phyloP scores from a whole-genome alignment of 2,113 vertebrate genomes.

The Nycticebus coucang region DNA sequence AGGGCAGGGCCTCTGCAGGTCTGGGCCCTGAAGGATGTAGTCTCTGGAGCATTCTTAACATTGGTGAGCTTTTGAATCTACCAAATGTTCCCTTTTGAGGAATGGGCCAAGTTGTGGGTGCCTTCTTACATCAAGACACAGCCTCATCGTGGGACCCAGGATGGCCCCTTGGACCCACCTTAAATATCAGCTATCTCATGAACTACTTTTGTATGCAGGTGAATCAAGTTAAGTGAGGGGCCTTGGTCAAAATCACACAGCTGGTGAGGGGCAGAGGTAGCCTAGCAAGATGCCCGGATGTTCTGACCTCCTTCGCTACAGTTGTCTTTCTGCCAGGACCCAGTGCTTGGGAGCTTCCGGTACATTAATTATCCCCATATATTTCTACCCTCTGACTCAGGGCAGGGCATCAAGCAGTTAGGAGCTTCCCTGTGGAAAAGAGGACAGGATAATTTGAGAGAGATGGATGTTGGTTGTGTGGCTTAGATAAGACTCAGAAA shows the following conservation, averaged over 20 bases:
- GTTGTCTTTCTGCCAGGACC: background rate
- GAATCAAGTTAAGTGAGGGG: background rate
- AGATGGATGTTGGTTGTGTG: background rate
- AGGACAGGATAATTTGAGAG: slow-evolving; percentile 7
- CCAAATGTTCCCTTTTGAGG: background rate
- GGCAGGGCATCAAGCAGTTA: background rate
- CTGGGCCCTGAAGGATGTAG: background rate
- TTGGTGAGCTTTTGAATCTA: background rate
- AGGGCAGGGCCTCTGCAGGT: background rate
- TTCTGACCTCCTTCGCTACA: background rate
- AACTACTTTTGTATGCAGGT: background rate
- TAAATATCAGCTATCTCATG: background rate
- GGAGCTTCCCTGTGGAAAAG: background rate
- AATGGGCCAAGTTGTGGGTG: background rate
- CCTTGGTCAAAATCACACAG: background rate
- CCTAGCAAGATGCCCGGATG: background rate
- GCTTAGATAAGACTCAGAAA: background rate
- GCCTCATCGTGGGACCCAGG: background rate
- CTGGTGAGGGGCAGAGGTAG: background rate
- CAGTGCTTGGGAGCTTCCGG: background rate
- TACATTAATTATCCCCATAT: slow-evolving; percentile 1
- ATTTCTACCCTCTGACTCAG: background rate
- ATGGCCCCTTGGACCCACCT: background rate
- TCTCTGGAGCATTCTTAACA: background rate
- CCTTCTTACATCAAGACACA: slow-evolving; percentile 3